Evolutionary conservation across 2,888 invertebrate genomes (phyloP), one percentile per base, ranked within the genome.

Genomic region (Plutella xylostella): DNA sequence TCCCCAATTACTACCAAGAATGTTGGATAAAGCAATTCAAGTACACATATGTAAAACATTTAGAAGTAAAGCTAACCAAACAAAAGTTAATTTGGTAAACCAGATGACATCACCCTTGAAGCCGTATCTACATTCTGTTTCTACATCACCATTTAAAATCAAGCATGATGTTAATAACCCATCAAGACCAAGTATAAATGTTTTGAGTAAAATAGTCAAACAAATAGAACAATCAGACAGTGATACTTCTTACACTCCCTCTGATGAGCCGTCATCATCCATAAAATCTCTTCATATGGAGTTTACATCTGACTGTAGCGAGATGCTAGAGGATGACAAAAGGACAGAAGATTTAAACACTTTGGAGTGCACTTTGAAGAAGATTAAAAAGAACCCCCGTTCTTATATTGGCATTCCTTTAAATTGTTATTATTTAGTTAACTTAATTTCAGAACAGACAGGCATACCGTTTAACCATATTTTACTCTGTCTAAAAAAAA

Each of bases 301-400:
- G 43, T 51, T 45, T 22, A 21, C 49, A 31, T 53, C 52, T 17
- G 54, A 55, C 46, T 51, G 53, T 33, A 55, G 53, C 18, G 51
- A 51, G 19, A 21, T 53, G 21, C 41, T 49, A 33, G 45, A 48
- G 21, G 52, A 53, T 30, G 47, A 53, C 14, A 52, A 51, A 46
- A 51, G 42, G 44, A 33, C 28, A 48, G 49, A 52, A 31, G 45
- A 31, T 28, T 43, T 17, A 38, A 45, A 42, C 25, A 43, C 37
- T 22, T 18, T 50, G 21, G 34, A 45, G 39, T 44, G n/a, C 42
- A 53, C 52, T 33, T 43, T 51, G 31, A 12, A 17, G 9, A 47
- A 48, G 45, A 48, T 49, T 19, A 30, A 2, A 7, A 46, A 46
- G n/a, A 48, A 43, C 9, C 42, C 43, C 17, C 48, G 45, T 25